These are phyloP conservation scores for Luscinia luscinia DNA, from an alignment of 2,797 vertebrate genomes.

Conservation along the genomic window DNA sequence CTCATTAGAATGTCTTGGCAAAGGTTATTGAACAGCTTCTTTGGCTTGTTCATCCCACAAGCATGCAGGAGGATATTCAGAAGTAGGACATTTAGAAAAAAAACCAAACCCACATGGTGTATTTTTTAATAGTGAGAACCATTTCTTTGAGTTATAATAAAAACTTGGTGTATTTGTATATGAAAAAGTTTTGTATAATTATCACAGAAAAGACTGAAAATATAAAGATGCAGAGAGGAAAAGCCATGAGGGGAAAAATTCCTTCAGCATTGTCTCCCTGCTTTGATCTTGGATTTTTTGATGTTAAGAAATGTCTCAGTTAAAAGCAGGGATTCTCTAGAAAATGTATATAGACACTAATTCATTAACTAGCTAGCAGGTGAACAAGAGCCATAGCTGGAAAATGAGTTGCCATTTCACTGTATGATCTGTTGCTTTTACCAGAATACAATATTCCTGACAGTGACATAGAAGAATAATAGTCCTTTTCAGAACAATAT, in stretches of 20 bases:
- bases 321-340: background rate
- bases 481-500: background rate
- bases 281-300: background rate
- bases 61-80: background rate
- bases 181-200: background rate
- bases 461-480: background rate
- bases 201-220: background rate
- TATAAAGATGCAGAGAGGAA: background rate
- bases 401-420: background rate
- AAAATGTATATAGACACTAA: background rate
- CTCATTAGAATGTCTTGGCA: background rate
- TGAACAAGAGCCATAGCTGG: background rate
- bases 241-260: background rate
- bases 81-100: background rate
- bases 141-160: background rate
- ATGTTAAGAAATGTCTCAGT: background rate
- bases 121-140: background rate
- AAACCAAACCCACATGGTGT: background rate
- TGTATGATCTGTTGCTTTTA: constrained; percentile 19
- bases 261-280: background rate
- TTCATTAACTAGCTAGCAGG: background rate
- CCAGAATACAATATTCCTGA: background rate
- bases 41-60: background rate
- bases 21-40: background rate
- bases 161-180: background rate